Conservation (phyloP, 2,888 invertebrate genomes). For the Nipponacmea schrenckii region DNA sequence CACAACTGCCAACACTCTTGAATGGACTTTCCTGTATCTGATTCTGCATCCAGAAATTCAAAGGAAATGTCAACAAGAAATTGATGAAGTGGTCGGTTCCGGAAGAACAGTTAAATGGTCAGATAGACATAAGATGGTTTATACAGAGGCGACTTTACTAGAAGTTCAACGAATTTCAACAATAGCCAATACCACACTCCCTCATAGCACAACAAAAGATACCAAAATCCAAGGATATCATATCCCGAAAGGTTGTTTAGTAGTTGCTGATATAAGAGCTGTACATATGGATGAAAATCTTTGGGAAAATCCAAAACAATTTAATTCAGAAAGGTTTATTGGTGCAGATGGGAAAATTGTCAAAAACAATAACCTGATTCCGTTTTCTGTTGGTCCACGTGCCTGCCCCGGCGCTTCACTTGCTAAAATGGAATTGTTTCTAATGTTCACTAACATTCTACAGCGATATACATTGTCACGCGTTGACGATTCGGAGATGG, state of each 20-base stretch:
- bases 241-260: constrained; percentile 10
- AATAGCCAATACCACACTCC: background rate
- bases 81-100: constrained; percentile 14
- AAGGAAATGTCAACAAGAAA: constrained; percentile 25
- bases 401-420: constrained; percentile 45
- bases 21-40: constrained; percentile 37
- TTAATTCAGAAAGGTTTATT: constrained; percentile 16
- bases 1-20: constrained; percentile 31
- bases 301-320: constrained; percentile 16
- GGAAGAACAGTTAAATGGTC: background rate
- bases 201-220: constrained; percentile 5
- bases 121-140: background rate
- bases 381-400: constrained; percentile 39
- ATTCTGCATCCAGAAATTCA: constrained; percentile 34
- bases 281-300: background rate
- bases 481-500: background rate
- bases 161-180: constrained; percentile 11
- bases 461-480: constrained; percentile 27
- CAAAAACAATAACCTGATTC: constrained; percentile 25
- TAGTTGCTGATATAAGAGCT: constrained; percentile 5
- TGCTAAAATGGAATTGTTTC: constrained; percentile 38
- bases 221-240: constrained; percentile 12
- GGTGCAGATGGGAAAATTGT: background rate
- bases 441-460: constrained; percentile 38
- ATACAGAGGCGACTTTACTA: constrained; percentile 14